Evolutionary conservation across 2,888 invertebrate genomes (phyloP), one percentile per base, ranked within the genome.

Genomic region (Aphidius colemani): DNA sequence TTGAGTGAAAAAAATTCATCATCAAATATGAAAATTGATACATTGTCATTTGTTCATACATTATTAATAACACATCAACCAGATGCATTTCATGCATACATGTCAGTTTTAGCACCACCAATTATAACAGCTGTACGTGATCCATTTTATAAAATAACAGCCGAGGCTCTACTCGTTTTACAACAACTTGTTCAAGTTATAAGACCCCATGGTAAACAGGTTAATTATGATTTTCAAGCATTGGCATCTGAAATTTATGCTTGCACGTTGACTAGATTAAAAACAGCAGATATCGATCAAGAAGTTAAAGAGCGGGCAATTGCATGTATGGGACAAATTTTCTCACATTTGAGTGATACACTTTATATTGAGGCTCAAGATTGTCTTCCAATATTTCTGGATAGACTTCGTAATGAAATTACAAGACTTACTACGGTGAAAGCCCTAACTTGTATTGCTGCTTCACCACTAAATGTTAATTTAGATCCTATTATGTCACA

Each of bases 231-330:
- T 81, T 90, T 94, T 70, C 86, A 87, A 4, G 89, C 90, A n/a
- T 92, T 92, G 80, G 90, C 94, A 30, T 87, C 87, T 10, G 89
- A 90, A 64, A 89, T 94, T 79, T 98, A 97, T 83, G 86, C 88
- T 65, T 94, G 94, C 75, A 95, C 96, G 0, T 83, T 96, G 71
- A 88, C 91, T 66, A 88, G 96, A 65, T 86, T 99, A 48, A 91
- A 91, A 75, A 95, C 98, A 44, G 93, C 97, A 0, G 98, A 99
- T 80, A 96, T 98, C 78, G 99, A 99, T 85, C 98, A 99, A 82
- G 99, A 99, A 84, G 98, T 99, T 0, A 98, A 99, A 83, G 99
- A 99, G 80, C 88, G 96, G 39, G 97, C 99, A 8, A 98, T 99
- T 69, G 93, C 96, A 1, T 96, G 98, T 75, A 95, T 96, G 91